Evolutionary conservation across 2,797 vertebrate genomes (phyloP), one percentile per base, ranked within the genome.

Genomic region (Semaprochilodus insignis): DNA sequence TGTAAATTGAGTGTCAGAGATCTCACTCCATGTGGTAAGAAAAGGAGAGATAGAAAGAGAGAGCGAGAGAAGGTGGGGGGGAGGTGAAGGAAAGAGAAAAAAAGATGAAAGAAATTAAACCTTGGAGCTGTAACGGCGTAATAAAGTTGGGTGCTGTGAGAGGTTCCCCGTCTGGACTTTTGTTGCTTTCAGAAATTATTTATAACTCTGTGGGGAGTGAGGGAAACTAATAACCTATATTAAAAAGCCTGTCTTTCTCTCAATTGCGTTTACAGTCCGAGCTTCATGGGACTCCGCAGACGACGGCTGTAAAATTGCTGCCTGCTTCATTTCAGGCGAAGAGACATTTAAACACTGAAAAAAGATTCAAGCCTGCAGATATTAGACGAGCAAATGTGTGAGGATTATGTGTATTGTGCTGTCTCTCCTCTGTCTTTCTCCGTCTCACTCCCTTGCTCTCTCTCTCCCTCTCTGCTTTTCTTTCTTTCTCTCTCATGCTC

Each of bases 141-240:
- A 90, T 89, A 90, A 89, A 88, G 83, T 82, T 84, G 81, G 78
- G 79, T 87, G 88, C 86, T 74, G 81, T 81, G 85, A 84, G 90
- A 87, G 87, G 77, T 87, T 85, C 81, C 59, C 78, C 71, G 40
- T 86, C 86, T 89, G 86, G 85, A 88, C 88, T 88, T 85, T 85
- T 89, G 88, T 88, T 89, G 78, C 85, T 88, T 88, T 88, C 82
- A 89, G 88, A 89, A 91, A 91, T 91, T 86, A 88, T 90, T 86
- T 88, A 90, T 88, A 89, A 87, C 83, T 90, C 88, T 83, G 81
- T 86, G 65, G 87, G 85, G 90, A 84, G 34, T 81, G 81, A 82
- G 83, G 78, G 82, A 89, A 89, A 87, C 87, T 90, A 87, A 91
- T 90, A 90, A 91, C 84, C 84, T 86, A 88, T 91, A 89, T 88